These are phyloP conservation scores for Trissolcus japonicus DNA, from an alignment of 2,888 invertebrate species.

Conservation along the genomic window DNA sequence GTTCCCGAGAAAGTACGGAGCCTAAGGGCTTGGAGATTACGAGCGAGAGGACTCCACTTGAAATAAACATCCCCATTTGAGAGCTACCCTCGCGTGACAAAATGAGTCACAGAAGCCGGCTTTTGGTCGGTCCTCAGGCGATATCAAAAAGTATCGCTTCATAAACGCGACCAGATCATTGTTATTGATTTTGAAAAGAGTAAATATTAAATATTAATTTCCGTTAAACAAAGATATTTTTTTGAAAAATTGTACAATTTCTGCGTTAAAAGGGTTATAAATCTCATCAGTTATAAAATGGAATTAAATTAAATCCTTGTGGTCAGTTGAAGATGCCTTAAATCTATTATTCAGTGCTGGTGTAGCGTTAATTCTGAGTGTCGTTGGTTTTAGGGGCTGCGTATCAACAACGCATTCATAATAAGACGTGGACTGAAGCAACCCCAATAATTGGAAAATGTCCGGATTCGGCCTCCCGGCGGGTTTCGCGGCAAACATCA, in stretches of 20 bases:
- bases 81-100: slow-evolving; percentile 58
- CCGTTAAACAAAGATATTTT: background rate
- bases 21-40: slow-evolving; percentile 71
- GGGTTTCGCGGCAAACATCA: slow-evolving; percentile 74
- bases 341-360: slow-evolving; percentile 4
- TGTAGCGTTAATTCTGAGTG: slow-evolving; percentile 21
- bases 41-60: slow-evolving; percentile 72
- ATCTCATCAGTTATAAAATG: background rate
- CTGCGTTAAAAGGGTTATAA: background rate
- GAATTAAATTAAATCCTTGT: background rate
- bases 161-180: slow-evolving; percentile 18
- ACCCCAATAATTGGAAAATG: slow-evolving; percentile 76
- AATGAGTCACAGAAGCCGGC: slow-evolving; percentile 43
- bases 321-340: background rate
- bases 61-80: slow-evolving; percentile 72
- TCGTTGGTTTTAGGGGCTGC: slow-evolving; percentile 70
- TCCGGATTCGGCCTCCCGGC: slow-evolving; percentile 73
- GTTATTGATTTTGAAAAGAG: slow-evolving; percentile 26
- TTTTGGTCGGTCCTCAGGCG: slow-evolving; percentile 40
- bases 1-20: slow-evolving; percentile 64
- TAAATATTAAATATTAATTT: no score
- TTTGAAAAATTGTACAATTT: no score
- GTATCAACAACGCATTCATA: slow-evolving; percentile 65
- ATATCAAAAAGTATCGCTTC: slow-evolving; percentile 28
- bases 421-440: slow-evolving; percentile 66